These are phyloP conservation scores for Drosophila limbata DNA, from an alignment of 2,888 invertebrate species.

Conservation along the genomic window DNA sequence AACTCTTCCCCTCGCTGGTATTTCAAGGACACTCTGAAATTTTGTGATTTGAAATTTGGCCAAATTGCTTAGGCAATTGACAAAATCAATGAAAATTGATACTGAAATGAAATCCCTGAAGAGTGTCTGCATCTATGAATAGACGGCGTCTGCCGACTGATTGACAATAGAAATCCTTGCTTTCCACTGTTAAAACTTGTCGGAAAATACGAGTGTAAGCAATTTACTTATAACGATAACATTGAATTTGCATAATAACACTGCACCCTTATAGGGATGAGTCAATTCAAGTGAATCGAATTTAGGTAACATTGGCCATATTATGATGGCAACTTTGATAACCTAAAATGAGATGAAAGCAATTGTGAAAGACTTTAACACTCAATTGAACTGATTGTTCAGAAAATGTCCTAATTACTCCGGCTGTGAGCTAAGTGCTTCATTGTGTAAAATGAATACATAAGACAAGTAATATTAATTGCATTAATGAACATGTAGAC, in stretches of 20 bases:
- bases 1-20: neutral
- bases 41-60: constrained; percentile 35
- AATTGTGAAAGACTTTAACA: constrained; percentile 41
- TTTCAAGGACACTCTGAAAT: constrained; percentile 35
- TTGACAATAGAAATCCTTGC: constrained; percentile 19
- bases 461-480: neutral
- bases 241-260: constrained; percentile 25
- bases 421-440: constrained; percentile 43
- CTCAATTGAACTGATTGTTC: constrained; percentile 39
- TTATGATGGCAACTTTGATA: constrained; percentile 29
- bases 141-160: constrained; percentile 19
- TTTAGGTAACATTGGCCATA: constrained; percentile 18
- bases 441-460: constrained; percentile 15
- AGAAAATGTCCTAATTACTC: constrained; percentile 48
- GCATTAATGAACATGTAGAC: neutral
- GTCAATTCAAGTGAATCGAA: constrained; percentile 17
- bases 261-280: constrained; percentile 1
- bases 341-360: constrained; percentile 20
- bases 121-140: constrained; percentile 17
- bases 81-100: constrained; percentile 56
- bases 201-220: constrained; percentile 13
- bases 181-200: constrained; percentile 7
- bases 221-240: constrained; percentile 26
- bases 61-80: constrained; percentile 51
- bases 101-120: constrained; percentile 24